phyloP scores from a whole-genome alignment of 2,113 vertebrate genomes.

The Ramphastos sulfuratus region DNA sequence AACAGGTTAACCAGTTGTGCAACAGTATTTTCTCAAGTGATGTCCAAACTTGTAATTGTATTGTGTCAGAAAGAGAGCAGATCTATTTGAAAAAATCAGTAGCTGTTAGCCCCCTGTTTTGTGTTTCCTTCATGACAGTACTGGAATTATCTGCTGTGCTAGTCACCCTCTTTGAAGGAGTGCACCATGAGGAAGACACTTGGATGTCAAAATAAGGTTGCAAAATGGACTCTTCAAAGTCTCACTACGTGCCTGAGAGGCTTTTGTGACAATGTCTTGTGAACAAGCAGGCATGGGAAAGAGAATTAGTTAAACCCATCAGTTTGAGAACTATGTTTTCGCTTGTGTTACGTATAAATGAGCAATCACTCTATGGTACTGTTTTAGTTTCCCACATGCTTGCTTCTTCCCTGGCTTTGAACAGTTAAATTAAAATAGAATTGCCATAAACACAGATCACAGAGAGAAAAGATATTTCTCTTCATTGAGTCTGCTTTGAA shows the following conservation, averaged over 20 bases:
- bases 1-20: no score
- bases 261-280: background rate
- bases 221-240: background rate
- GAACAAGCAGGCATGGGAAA: background rate
- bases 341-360: background rate
- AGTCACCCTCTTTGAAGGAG: background rate
- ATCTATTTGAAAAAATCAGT: no score
- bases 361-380: background rate
- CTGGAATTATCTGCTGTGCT: background rate
- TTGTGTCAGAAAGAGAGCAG: no score
- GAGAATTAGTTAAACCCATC: background rate
- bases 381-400: background rate
- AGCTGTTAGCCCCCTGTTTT: no score
- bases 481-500: background rate
- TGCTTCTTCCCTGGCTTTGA: background rate
- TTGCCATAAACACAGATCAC: background rate
- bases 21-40: no score
- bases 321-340: background rate
- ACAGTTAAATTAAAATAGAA: background rate
- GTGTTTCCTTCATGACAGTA: no score
- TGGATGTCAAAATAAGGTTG: background rate
- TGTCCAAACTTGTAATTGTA: no score
- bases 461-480: background rate
- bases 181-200: background rate
- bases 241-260: background rate